Evolutionary conservation across 2,888 invertebrate genomes (phyloP).

Genomic region (Eupithecia subumbrata): DNA sequence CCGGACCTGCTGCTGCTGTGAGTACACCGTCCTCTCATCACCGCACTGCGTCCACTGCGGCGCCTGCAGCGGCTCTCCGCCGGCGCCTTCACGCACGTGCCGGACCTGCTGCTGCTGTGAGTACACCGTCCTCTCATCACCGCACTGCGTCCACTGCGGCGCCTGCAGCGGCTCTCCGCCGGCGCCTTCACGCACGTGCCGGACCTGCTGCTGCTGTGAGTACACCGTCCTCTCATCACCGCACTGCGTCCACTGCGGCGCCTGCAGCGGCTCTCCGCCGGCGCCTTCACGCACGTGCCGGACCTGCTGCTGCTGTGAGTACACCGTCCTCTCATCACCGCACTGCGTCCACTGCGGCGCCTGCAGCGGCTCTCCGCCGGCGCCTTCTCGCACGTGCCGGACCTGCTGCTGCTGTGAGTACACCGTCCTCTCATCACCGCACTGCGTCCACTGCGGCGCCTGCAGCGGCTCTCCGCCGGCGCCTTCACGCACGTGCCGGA

Average conservation of each 20-base stretch:
- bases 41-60: no score
- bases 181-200: slow-evolving; percentile 78
- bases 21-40: slow-evolving; percentile 55
- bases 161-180: not conserved
- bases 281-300: no score
- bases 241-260: not conserved
- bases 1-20: slow-evolving; percentile 93
- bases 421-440: not conserved
- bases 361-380: slow-evolving; percentile 89
- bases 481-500: no score
- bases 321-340: no score
- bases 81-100: slow-evolving; percentile 86
- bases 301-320: not conserved
- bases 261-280: not conserved
- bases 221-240: not conserved
- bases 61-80: slow-evolving; percentile 88
- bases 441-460: slow-evolving; percentile 72
- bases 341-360: no score
- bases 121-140: not conserved
- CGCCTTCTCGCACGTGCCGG: slow-evolving; percentile 91
- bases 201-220: slow-evolving; percentile 90
- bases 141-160: no score
- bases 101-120: slow-evolving; percentile 90
- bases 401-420: slow-evolving; percentile 93
- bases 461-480: no score